Evolutionary conservation across 2,797 vertebrate species (phyloP).

Genomic region (Benthosema pterotum): DNA sequence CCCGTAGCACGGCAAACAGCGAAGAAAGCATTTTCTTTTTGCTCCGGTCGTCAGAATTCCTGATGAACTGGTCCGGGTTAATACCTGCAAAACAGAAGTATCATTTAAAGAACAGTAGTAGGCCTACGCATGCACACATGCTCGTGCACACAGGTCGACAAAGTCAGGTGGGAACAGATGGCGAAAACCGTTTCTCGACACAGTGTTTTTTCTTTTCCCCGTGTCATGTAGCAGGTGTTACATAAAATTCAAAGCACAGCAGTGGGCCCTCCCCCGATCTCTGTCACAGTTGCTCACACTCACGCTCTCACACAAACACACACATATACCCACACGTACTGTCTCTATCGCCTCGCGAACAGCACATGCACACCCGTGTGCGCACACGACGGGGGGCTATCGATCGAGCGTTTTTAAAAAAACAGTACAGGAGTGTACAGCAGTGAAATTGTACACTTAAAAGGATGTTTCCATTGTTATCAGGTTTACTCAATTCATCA

Average conservation of each 20-base stretch:
- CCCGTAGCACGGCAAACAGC: constrained; percentile 47
- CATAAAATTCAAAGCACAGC: constrained; percentile 51
- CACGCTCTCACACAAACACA: not conserved
- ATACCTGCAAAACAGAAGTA: constrained; percentile 58
- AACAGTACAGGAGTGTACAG: no score
- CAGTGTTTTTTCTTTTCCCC: constrained; percentile 34
- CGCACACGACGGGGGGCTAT: no score
- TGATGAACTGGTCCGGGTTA: constrained; percentile 8
- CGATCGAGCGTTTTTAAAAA: no score
- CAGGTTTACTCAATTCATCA: no score
- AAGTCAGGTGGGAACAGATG: constrained; percentile 47
- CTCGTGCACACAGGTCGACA: not conserved
- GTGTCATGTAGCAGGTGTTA: constrained; percentile 47
- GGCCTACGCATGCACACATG: not conserved
- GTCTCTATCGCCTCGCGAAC: no score
- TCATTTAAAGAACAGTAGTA: constrained; percentile 11
- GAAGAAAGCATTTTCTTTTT: constrained; percentile 59
- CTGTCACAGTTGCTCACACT: not conserved
- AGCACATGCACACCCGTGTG: not conserved
- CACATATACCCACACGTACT: not conserved
- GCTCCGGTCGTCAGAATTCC: not conserved
- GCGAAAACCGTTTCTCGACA: constrained; percentile 19
- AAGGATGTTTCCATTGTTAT: no score
- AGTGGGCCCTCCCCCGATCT: constrained; percentile 13
- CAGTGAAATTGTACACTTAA: no score